phyloP scores from a whole-genome alignment of 2,888 invertebrate species.

The Lagria hirta region DNA sequence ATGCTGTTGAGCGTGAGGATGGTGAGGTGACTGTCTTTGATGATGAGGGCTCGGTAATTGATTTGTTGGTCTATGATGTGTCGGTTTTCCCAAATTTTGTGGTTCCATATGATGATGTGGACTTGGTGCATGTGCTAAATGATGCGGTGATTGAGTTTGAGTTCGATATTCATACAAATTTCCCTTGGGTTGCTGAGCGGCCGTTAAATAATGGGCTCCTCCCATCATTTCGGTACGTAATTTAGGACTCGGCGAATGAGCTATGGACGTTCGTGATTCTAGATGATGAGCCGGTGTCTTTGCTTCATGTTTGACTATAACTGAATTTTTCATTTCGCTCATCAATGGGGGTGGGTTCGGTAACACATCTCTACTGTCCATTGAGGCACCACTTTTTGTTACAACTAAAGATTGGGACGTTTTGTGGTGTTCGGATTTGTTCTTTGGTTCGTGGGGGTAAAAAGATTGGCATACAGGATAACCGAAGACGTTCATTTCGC shows the following conservation, averaged over 20 bases:
- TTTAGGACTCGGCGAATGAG: constrained; percentile 62
- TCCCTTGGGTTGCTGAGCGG: constrained; percentile 52
- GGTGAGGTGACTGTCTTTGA: constrained; percentile 55
- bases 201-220: constrained; percentile 59
- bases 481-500: constrained; percentile 70
- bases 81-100: constrained; percentile 45
- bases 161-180: constrained; percentile 52
- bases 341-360: constrained; percentile 69
- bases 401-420: constrained; percentile 45
- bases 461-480: constrained; percentile 59
- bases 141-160: constrained; percentile 55
- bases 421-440: constrained; percentile 59
- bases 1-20: constrained; percentile 50
- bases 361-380: constrained; percentile 47
- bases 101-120: constrained; percentile 49
- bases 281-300: constrained; percentile 63
- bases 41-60: constrained; percentile 57
- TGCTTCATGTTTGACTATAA: constrained; percentile 77
- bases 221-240: constrained; percentile 58
- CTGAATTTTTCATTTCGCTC: constrained; percentile 72
- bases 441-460: constrained; percentile 61
- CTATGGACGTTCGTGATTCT: constrained; percentile 56
- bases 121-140: constrained; percentile 46
- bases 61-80: constrained; percentile 41
- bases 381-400: constrained; percentile 44